These are phyloP conservation scores for Clarias pachynema DNA, from an alignment of 2,797 vertebrate species.

Conservation along the genomic window DNA sequence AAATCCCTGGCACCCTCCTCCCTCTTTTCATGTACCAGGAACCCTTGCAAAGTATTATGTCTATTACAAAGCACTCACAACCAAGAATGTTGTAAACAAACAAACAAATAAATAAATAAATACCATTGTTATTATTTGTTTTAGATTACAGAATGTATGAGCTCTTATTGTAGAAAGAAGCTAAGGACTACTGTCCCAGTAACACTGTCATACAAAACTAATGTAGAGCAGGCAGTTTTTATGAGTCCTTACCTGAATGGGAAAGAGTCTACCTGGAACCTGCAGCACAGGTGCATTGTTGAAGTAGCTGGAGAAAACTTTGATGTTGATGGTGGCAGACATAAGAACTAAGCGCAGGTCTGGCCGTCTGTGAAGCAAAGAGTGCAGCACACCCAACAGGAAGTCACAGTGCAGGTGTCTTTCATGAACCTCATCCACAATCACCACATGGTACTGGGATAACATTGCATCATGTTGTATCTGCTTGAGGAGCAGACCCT, in stretches of 20 bases:
- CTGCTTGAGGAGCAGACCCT: conserved; percentile 89
- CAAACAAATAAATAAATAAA: too few relatives aligned
- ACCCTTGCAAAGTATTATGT: background rate
- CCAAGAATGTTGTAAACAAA: background rate
- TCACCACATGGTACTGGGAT: conserved; percentile 79
- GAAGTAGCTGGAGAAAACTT: conserved; percentile 87
- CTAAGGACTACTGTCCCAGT: background rate
- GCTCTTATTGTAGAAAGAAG: background rate
- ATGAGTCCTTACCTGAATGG: conserved; percentile 80
- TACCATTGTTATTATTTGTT: background rate
- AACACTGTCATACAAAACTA: background rate
- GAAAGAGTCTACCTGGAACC: conserved; percentile 89
- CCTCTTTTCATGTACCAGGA: background rate
- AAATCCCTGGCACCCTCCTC: background rate
- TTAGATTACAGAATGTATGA: background rate
- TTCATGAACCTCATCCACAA: conserved; percentile 92
- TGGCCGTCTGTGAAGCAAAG: conserved; percentile 72
- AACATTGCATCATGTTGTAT: conserved; percentile 81
- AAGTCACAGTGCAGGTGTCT: conserved; percentile 90
- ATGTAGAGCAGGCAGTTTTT: background rate
- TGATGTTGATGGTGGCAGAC: conserved; percentile 94
- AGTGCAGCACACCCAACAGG: conserved; percentile 84
- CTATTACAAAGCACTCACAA: background rate
- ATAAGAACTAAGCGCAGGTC: conserved; percentile 88
- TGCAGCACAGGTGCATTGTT: conserved; percentile 83